Base-by-base conservation (phyloP, 2,888 invertebrate genomes). In the Tetragonisca angustula region DNA sequence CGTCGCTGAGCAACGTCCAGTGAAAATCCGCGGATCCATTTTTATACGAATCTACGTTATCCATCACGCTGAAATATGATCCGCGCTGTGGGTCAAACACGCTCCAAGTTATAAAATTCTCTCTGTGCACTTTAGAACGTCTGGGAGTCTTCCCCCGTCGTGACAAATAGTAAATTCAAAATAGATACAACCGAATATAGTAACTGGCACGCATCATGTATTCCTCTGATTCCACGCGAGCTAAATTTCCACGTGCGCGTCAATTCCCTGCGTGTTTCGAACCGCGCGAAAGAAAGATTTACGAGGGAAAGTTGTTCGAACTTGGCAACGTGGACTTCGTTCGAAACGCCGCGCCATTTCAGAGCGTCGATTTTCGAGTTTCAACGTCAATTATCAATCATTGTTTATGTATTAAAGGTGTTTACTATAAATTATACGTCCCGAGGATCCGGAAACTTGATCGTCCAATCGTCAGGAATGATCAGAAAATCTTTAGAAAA, bases 1-100 rank as follows among this genome's bases (percentile, higher is more conserved):
- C 43, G 59, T 43, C 19, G 27, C 52, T 9, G 76, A 61, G 19
- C 61, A 62, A 65, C 36, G 36, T 50, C 21, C 32, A 43, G n/a
- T 49, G 76, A 79, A 76, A 69, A 75, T 79, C 27, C 27, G 27
- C 27, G 27, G 27, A 27, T 27, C 15, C 76, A 59, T 61, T 76
- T 27, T 61, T 52, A 43, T 27, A 65, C 52, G 24, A 27, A 43
- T 27, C 36, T 43, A 19, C 62, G 5, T 27, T 49, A 79, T 79
- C 62, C 76, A 54, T 79, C 79, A 69, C 54, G 17, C 62, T 64
- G 52, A 43, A 69, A 61, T 52, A 69, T 21, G 54, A 62, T 50
- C 36, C 15, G n/a, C 32, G 9, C 21, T 27, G 17, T 68, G 79
- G 32, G 76, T 69, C 68, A 69, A 79, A 56, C 68, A 21, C 17